These are phyloP conservation scores for Orthosia incerta DNA, from an alignment of 2,888 invertebrate genomes.

Conservation along the genomic window DNA sequence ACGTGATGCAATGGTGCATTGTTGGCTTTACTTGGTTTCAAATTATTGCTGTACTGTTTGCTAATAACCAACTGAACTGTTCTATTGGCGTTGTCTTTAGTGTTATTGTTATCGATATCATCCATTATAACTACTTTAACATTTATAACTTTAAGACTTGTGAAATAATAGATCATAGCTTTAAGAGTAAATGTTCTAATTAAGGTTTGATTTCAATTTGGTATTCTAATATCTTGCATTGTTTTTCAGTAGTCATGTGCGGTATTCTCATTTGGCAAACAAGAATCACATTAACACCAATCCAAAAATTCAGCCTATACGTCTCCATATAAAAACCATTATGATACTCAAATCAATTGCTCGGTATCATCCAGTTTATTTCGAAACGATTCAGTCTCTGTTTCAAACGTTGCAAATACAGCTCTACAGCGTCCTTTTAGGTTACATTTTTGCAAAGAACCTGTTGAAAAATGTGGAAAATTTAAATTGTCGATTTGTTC, in stretches of 20 bases:
- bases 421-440: constrained; percentile 51
- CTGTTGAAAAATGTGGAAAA: constrained; percentile 45
- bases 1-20: constrained; percentile 50
- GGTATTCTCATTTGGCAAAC: constrained; percentile 52
- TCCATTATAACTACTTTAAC: neutral
- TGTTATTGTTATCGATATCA: constrained; percentile 10
- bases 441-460: constrained; percentile 46
- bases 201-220: neutral
- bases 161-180: neutral
- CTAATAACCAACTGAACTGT: constrained; percentile 25
- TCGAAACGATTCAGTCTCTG: constrained; percentile 49
- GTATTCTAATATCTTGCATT: neutral
- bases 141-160: neutral
- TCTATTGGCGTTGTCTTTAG: constrained; percentile 17
- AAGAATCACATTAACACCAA: constrained; percentile 60
- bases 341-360: constrained; percentile 74
- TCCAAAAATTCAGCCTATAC: constrained; percentile 64
- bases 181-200: constrained; percentile 5
- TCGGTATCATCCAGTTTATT: constrained; percentile 68
- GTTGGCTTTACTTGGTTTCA: constrained; percentile 40
- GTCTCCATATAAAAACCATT: constrained; percentile 76
- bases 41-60: constrained; percentile 37
- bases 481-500: constrained; percentile 65
- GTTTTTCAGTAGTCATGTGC: neutral
- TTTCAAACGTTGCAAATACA: constrained; percentile 47